Evolutionary conservation across 2,797 vertebrate genomes (phyloP).

Genomic region (Pseudopleuronectes americanus): DNA sequence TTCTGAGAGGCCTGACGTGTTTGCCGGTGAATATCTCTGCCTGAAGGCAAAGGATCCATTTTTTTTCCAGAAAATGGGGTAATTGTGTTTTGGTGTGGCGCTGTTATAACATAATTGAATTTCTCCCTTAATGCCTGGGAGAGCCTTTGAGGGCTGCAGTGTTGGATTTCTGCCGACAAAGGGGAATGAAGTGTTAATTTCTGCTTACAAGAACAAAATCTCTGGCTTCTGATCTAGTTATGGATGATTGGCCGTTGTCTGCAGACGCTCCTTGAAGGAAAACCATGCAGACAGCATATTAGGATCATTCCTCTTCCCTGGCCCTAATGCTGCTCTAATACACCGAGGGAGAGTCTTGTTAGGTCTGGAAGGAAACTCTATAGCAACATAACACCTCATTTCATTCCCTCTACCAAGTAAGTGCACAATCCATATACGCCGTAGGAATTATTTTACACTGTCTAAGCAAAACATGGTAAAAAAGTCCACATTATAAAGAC

Average conservation of each 20-base stretch:
- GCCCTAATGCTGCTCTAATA: conserved; percentile 83
- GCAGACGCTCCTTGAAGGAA: conserved; percentile 84
- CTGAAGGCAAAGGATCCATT: conserved; percentile 57
- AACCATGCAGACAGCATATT: conserved; percentile 70
- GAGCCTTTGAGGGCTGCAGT: conserved; percentile 74
- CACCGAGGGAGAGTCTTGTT: conserved; percentile 74
- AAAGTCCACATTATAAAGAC: conserved; percentile 71
- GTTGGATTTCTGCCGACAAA: conserved; percentile 89
- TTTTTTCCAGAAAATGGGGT: conserved; percentile 73
- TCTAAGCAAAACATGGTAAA: conserved; percentile 85
- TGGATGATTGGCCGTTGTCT: conserved; percentile 79
- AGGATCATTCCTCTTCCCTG: conserved; percentile 79
- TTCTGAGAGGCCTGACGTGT: conserved; percentile 39
- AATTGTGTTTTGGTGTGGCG: conserved; percentile 78
- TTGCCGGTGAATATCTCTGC: conserved; percentile 43
- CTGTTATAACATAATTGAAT: conserved; percentile 77
- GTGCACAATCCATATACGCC: conserved; percentile 74
- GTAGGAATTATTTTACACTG: conserved; percentile 86
- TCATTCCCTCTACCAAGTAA: conserved; percentile 74
- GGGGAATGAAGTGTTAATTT: conserved; percentile 89
- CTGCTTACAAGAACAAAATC: conserved; percentile 88
- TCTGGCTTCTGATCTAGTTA: conserved; percentile 84
- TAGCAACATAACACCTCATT: conserved; percentile 76
- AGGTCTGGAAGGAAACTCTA: conserved; percentile 82
- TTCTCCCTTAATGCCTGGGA: conserved; percentile 74